These are phyloP conservation scores for Pararge aegeria DNA, from an alignment of 1,140 invertebrate genomes.

Conservation along the genomic window DNA sequence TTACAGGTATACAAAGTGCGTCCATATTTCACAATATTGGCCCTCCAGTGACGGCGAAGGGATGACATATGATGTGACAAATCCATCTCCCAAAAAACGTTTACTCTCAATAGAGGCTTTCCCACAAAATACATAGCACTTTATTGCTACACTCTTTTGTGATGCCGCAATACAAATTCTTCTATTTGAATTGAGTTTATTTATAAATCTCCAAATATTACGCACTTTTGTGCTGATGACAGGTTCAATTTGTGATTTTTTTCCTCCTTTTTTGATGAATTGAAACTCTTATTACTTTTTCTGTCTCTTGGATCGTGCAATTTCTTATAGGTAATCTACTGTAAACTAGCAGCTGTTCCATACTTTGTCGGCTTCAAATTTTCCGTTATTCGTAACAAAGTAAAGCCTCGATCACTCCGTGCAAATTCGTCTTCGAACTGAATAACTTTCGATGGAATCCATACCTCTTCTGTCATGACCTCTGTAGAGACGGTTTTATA, in stretches of 20 bases:
- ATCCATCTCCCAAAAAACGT: conserved; percentile 41
- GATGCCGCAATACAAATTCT: conserved; percentile 35
- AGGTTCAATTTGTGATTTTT: conserved; percentile 11
- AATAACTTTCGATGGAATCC: too few species aligned
- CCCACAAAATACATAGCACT: conserved; percentile 34
- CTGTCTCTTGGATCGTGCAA: neutral
- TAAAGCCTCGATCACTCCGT: too few species aligned
- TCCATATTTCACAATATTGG: neutral
- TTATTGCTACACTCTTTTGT: conserved; percentile 40
- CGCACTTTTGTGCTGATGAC: conserved; percentile 8
- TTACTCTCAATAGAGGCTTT: conserved; percentile 36
- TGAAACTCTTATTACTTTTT: neutral
- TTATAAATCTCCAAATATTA: conserved; percentile 36
- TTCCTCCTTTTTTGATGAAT: neutral
- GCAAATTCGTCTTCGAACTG: too few species aligned
- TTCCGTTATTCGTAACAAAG: too few species aligned
- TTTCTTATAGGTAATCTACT: neutral
- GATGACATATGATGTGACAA: conserved; percentile 48
- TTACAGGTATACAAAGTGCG: neutral
- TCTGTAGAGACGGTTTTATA: too few species aligned
- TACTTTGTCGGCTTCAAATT: too few species aligned
- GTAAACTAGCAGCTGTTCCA: too few species aligned
- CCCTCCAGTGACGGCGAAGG: conserved; percentile 21
- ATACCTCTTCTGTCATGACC: too few species aligned
- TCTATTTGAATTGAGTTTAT: conserved; percentile 42